These are phyloP conservation scores for Coreoperca whiteheadi DNA, from an alignment of 2,113 vertebrate species.

Conservation along the genomic window DNA sequence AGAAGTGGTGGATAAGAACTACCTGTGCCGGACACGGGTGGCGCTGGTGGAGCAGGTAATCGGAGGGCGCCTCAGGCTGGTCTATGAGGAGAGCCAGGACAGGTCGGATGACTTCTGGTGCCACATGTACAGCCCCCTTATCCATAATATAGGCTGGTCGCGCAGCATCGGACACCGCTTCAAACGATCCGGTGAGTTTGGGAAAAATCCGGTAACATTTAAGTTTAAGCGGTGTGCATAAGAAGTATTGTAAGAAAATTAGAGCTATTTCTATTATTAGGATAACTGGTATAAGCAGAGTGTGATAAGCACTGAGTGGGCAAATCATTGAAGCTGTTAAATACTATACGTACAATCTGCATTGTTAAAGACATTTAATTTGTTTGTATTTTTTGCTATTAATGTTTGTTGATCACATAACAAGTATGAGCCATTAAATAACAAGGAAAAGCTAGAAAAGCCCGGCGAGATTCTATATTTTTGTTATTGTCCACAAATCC, in stretches of 20 bases:
- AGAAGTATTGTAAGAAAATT: not conserved
- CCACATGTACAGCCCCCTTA: constrained; percentile 98
- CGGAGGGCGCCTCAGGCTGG: constrained; percentile 92
- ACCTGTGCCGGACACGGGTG: constrained; percentile 95
- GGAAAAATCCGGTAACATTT: not conserved
- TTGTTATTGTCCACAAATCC: not conserved
- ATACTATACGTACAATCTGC: not conserved
- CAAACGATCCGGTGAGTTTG: constrained; percentile 93
- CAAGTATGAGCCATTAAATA: not conserved
- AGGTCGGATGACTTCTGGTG: constrained; percentile 98
- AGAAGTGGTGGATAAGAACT: constrained; percentile 98
- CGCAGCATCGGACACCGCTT: constrained; percentile 98
- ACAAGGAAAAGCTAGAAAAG: not conserved
- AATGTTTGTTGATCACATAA: not conserved
- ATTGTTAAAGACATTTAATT: not conserved
- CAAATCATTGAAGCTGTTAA: not conserved
- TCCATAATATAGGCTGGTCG: constrained; percentile 97
- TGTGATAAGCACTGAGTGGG: too few species aligned
- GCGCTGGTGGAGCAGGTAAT: constrained; percentile 95
- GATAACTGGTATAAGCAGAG: not conserved
- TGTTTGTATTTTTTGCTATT: not conserved
- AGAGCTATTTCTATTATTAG: too few species aligned
- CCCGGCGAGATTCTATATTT: not conserved
- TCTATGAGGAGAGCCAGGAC: constrained; percentile 97
- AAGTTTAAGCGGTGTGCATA: not conserved